A percentile compares a stretch with the other conserved stretches of the same genome.
Evolutionary conservation across 2,888 invertebrate species (phyloP).

Genomic region (Torymus auratus): DNA sequence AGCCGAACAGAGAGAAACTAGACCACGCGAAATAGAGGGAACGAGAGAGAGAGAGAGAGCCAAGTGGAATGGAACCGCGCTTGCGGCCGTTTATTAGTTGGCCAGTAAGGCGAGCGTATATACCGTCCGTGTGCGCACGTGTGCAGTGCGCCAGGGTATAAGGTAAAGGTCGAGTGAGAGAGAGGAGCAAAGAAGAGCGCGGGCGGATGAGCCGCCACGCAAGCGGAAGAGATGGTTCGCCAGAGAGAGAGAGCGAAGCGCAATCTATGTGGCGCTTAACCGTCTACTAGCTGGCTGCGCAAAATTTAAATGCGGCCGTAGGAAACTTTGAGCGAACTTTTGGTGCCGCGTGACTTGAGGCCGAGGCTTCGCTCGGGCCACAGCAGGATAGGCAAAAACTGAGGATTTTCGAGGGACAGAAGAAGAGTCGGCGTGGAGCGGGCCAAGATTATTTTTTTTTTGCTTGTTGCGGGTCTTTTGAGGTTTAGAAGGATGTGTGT

Average conservation of each 20-base stretch:
- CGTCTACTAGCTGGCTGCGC: not conserved
- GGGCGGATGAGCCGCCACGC: not conserved
- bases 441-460: too few relatives aligned
- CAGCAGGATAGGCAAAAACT: too few relatives aligned
- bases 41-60: not conserved
- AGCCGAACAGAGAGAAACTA: constrained; percentile 41
- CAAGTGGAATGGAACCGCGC: constrained; percentile 58
- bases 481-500: too few relatives aligned
- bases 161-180: constrained; percentile 31
- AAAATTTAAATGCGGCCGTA: constrained; percentile 10
- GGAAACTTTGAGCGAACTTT: not conserved
- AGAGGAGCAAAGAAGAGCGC: constrained; percentile 3
- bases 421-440: too few relatives aligned
- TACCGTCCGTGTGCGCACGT: constrained; percentile 28
- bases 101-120: constrained; percentile 60
- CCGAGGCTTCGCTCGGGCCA: not conserved
- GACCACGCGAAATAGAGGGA: constrained; percentile 46
- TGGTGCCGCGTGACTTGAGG: not conserved
- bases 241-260: not conserved
- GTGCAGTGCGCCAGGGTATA: constrained; percentile 1
- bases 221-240: not conserved
- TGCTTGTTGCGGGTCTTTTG: too few relatives aligned
- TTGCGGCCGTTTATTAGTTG: constrained; percentile 66
- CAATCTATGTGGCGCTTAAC: constrained; percentile 1
- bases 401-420: too few relatives aligned